These are phyloP conservation scores for Macrobrachium nipponense DNA, from an alignment of 1,140 invertebrate species.

Conservation along the genomic window DNA sequence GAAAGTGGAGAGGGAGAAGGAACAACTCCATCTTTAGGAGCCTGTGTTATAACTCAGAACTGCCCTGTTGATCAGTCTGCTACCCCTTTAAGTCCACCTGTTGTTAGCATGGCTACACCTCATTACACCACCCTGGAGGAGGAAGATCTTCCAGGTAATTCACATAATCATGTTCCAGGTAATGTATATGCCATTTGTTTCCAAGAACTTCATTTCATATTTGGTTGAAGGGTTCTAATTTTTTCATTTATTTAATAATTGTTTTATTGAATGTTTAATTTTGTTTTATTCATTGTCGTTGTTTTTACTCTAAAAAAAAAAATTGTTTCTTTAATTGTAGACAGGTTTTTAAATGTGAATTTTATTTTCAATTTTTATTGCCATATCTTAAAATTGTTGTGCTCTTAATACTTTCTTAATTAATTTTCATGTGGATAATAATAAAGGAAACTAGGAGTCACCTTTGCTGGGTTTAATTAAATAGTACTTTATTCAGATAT, in stretches of 20 bases:
- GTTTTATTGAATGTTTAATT: too few species aligned
- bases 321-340: too few species aligned
- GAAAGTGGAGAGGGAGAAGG: conserved; percentile 13
- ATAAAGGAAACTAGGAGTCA: too few species aligned
- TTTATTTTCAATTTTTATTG: too few species aligned
- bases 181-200: not conserved
- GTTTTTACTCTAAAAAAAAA: too few species aligned
- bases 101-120: conserved; percentile 52
- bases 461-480: too few species aligned
- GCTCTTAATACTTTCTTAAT: too few species aligned
- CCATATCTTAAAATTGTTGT: too few species aligned
- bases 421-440: too few species aligned
- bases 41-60: conserved; percentile 45
- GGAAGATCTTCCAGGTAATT: conserved; percentile 52
- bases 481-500: too few species aligned
- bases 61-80: conserved; percentile 50
- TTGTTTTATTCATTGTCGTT: not conserved
- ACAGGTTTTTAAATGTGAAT: too few species aligned
- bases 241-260: not conserved
- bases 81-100: conserved; percentile 50
- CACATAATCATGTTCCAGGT: too few species aligned
- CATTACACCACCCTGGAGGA: conserved; percentile 58
- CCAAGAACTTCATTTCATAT: not conserved
- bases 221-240: not conserved
- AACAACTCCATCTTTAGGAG: not conserved